Conservation (phyloP, 2,888 invertebrate species). For the Megastigmus dorsalis region DNA sequence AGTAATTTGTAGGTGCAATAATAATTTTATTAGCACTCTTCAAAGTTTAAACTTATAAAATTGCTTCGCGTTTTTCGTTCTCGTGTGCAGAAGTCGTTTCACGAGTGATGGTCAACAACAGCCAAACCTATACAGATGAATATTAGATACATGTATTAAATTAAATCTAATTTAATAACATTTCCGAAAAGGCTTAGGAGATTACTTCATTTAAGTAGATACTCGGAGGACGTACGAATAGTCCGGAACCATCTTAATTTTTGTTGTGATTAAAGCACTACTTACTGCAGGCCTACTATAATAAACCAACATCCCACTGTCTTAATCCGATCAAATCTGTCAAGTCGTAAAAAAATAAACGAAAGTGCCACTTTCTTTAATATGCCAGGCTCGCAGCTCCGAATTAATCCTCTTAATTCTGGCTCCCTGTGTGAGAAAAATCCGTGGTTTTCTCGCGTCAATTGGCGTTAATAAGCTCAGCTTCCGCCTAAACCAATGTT, state of each 20-base stretch:
- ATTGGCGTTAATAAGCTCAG: slow-evolving; percentile 6
- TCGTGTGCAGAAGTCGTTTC: too few relatives aligned
- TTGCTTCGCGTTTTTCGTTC: background rate
- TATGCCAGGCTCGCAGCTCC: background rate
- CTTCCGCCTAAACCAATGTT: slow-evolving; percentile 18
- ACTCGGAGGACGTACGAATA: too few relatives aligned
- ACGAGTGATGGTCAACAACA: too few relatives aligned
- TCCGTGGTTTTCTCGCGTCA: background rate
- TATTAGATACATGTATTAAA: background rate
- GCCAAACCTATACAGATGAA: background rate
- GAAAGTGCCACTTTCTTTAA: background rate
- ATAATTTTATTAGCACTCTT: background rate
- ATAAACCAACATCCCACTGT: background rate
- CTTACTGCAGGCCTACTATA: background rate
- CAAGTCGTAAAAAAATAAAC: background rate
- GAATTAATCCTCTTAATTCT: background rate
- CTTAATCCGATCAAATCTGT: background rate
- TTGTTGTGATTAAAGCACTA: background rate
- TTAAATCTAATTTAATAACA: too few relatives aligned
- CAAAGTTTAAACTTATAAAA: background rate
- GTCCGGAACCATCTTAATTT: background rate
- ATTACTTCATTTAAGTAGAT: too few relatives aligned
- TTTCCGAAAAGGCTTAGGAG: too few relatives aligned
- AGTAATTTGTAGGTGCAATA: background rate
- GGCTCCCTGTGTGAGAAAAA: slow-evolving; percentile 15